Conservation (phyloP, 1,140 invertebrate species). For the Neotoxoptera formosana region DNA sequence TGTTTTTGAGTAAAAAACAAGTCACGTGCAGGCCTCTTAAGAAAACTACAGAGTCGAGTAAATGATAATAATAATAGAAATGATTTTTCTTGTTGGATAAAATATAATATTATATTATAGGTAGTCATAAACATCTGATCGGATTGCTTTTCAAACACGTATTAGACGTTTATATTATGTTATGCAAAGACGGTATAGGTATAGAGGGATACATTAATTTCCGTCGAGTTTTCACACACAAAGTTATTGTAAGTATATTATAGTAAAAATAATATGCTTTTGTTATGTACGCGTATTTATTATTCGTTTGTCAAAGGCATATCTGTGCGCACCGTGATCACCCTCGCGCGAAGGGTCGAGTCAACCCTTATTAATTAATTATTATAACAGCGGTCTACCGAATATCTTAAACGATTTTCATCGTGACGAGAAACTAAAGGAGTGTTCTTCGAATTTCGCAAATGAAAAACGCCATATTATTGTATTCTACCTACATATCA, state of each 20-base stretch:
- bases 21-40: no score
- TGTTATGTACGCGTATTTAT: background rate
- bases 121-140: background rate
- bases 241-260: background rate
- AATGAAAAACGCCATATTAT: background rate
- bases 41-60: no score
- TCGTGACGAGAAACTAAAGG: background rate
- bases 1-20: no score
- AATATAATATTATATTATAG: no score
- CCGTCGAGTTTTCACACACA: background rate
- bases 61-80: no score
- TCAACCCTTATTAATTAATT: constrained; percentile 16
- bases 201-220: background rate
- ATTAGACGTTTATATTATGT: background rate
- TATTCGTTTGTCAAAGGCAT: background rate
- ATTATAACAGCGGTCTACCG: background rate
- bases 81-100: no score
- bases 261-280: background rate
- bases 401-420: background rate
- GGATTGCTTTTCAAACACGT: background rate
- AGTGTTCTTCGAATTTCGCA: background rate
- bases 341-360: background rate
- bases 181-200: background rate
- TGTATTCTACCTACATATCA: background rate
- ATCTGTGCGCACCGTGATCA: background rate